phyloP scores from a whole-genome alignment of 2,888 invertebrate genomes.

The Melinaea marsaeus region DNA sequence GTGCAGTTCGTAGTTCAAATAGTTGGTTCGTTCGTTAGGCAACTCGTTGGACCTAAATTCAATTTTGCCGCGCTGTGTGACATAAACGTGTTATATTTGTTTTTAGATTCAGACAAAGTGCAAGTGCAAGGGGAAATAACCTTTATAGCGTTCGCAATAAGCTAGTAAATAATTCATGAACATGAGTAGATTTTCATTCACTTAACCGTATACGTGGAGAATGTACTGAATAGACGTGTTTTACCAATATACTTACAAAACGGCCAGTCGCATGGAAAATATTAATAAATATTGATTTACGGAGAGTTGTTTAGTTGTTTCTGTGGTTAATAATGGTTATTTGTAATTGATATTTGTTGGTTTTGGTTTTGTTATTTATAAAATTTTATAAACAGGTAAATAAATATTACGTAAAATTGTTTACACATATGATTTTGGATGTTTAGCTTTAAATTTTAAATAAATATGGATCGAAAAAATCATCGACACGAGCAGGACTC shows the following conservation, averaged over 20 bases:
- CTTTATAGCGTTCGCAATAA: slow-evolving; percentile 3
- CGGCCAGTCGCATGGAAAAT: slow-evolving; percentile 1
- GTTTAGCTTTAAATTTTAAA: no score
- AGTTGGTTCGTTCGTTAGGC: slow-evolving; percentile 28
- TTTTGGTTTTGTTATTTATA: no score
- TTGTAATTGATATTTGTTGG: no score
- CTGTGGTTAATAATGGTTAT: no score
- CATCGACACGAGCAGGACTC: no score
- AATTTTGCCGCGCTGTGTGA: slow-evolving; percentile 29
- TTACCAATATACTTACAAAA: not conserved
- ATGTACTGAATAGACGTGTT: slow-evolving; percentile 2
- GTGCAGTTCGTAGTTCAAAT: slow-evolving; percentile 17
- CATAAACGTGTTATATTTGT: slow-evolving; percentile 23
- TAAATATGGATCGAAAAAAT: no score
- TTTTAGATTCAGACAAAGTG: slow-evolving; percentile 10
- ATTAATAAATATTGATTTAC: not conserved
- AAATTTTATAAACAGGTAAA: no score
- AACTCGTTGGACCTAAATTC: slow-evolving; percentile 32
- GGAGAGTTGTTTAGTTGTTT: no score
- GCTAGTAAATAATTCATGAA: slow-evolving; percentile 5
- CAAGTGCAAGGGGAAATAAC: slow-evolving; percentile 10
- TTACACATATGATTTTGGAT: no score
- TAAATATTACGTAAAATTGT: no score
- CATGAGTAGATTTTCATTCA: slow-evolving; percentile 3
- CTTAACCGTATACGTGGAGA: slow-evolving; percentile 1